Conservation (phyloP, 37 sponge, comb jelly and placozoan species). For the Sycon ciliatum region DNA sequence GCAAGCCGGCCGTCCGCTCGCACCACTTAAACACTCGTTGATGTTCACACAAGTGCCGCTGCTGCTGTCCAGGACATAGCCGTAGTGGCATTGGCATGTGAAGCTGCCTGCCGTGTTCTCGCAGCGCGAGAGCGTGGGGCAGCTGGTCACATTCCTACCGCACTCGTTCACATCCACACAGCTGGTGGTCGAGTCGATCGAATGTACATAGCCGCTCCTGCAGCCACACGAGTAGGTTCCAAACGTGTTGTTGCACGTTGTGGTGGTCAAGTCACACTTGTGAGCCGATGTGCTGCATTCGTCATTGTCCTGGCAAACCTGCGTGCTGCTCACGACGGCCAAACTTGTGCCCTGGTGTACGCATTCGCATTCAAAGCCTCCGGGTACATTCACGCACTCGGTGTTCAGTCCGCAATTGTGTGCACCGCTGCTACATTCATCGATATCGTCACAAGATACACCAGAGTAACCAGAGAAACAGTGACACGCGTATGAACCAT, state of each 20-base stretch:
- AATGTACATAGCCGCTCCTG: too few relatives aligned
- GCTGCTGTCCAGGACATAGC: too few relatives aligned
- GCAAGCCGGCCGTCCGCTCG: too few relatives aligned
- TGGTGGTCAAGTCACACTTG: too few relatives aligned
- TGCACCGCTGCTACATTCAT: background rate
- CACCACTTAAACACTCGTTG: too few relatives aligned
- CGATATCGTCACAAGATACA: too few relatives aligned
- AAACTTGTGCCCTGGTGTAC: constrained; percentile 10
- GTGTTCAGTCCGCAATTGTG: background rate
- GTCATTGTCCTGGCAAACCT: constrained; percentile 14
- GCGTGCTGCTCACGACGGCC: background rate
- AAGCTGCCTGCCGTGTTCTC: constrained; percentile 10
- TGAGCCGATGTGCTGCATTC: constrained; percentile 26
- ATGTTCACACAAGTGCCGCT: too few relatives aligned
- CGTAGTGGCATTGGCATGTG: constrained; percentile 16
- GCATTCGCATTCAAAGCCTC: constrained; percentile 17
- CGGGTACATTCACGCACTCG: background rate
- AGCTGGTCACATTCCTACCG: too few relatives aligned
- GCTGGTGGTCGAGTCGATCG: too few relatives aligned
- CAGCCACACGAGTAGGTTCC: too few relatives aligned
- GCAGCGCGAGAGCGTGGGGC: constrained; percentile 22
- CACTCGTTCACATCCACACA: too few relatives aligned
- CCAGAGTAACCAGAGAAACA: constrained; percentile 26
- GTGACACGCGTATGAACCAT: constrained; percentile 16
- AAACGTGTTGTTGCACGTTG: too few relatives aligned